Evolutionary conservation across 2,113 vertebrate species (phyloP).

Genomic region (Vulpes vulpes): DNA sequence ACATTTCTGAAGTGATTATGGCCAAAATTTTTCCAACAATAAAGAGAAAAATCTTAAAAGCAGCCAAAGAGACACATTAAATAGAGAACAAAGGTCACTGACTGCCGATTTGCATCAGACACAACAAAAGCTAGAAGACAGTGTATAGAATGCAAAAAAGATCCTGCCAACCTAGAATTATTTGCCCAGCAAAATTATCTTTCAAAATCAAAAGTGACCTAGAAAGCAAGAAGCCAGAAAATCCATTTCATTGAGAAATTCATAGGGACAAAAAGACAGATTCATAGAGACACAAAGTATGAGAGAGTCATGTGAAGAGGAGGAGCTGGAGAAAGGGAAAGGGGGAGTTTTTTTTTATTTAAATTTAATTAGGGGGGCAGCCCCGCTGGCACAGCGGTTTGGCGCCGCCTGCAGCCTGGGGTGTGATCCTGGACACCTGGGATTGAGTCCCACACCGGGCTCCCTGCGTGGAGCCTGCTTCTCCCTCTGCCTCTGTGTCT

Average conservation of each 20-base stretch:
- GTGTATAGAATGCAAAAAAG: neutral
- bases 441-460: no score
- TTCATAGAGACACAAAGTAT: neutral
- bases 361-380: neutral
- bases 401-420: no score
- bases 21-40: neutral
- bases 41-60: conserved; percentile 39
- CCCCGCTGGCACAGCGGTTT: no score
- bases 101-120: neutral
- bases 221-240: neutral
- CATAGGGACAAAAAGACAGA: neutral
- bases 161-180: neutral
- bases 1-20: neutral
- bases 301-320: neutral
- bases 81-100: neutral
- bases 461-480: no score
- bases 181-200: neutral
- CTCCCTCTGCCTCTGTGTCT: no score
- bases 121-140: neutral
- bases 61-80: neutral
- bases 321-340: neutral
- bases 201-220: conserved; percentile 18
- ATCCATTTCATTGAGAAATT: neutral
- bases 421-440: no score
- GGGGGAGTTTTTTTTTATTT: neutral